These are phyloP conservation scores for Ethmia dodecea DNA, from an alignment of 2,888 invertebrate species.

Conservation along the genomic window DNA sequence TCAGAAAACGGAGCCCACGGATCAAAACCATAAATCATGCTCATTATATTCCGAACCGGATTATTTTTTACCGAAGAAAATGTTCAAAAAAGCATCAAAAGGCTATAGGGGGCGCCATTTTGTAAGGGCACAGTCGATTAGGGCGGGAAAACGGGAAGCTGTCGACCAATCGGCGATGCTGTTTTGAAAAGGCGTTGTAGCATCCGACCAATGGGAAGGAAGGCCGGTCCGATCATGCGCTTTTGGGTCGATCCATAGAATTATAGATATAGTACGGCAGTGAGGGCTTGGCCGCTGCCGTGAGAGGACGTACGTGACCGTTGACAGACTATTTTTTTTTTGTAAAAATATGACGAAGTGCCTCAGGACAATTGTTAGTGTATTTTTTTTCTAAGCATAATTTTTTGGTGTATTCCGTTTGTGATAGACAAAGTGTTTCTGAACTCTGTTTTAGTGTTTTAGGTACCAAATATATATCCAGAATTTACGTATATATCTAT, in stretches of 20 bases:
- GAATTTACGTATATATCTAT: not conserved
- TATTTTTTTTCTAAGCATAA: slow-evolving; percentile 18
- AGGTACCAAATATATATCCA: not conserved
- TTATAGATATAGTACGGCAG: slow-evolving; percentile 72
- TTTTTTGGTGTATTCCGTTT: slow-evolving; percentile 43
- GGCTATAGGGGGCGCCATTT: slow-evolving; percentile 74
- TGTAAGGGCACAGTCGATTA: slow-evolving; percentile 60
- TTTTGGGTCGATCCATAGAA: slow-evolving; percentile 68
- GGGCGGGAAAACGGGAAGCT: slow-evolving; percentile 62
- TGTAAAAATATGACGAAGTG: slow-evolving; percentile 61
- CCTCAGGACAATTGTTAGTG: slow-evolving; percentile 47
- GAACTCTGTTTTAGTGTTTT: not conserved
- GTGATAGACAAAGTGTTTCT: slow-evolving; percentile 34
- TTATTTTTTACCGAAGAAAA: slow-evolving; percentile 75
- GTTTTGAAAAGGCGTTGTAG: slow-evolving; percentile 59
- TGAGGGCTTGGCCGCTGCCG: slow-evolving; percentile 67
- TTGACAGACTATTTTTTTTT: slow-evolving; percentile 37
- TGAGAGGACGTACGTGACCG: slow-evolving; percentile 43
- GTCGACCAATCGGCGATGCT: slow-evolving; percentile 39
- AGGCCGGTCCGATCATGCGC: slow-evolving; percentile 63
- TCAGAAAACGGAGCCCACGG: slow-evolving; percentile 53
- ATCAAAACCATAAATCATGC: slow-evolving; percentile 76
- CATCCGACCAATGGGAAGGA: slow-evolving; percentile 44
- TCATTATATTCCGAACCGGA: slow-evolving; percentile 76
- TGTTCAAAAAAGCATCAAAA: slow-evolving; percentile 74